Conservation (phyloP, 1,140 invertebrate genomes). For the Colletes gigas region DNA sequence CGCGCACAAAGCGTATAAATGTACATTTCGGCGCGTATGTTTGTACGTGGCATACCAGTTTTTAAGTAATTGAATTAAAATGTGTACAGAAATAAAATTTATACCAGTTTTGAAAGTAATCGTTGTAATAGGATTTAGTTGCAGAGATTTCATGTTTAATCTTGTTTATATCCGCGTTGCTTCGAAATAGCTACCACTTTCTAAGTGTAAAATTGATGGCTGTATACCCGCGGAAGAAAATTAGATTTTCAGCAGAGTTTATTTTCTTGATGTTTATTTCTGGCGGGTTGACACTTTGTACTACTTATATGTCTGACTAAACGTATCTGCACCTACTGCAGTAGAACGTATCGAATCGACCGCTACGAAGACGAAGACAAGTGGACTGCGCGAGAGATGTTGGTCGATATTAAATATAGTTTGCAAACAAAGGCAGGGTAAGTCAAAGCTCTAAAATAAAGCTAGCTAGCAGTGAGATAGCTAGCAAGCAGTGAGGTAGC, state of each 20-base stretch:
- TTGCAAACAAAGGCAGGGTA: neutral
- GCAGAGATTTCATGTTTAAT: neutral
- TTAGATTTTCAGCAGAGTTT: neutral
- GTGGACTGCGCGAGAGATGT: neutral
- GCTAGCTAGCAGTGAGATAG: too few species aligned
- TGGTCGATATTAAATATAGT: neutral
- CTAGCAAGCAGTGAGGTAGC: too few species aligned
- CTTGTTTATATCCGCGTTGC: neutral
- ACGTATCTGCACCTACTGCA: slow-evolving; percentile 32
- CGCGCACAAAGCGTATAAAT: slow-evolving; percentile 8
- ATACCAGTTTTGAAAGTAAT: neutral
- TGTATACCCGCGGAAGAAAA: neutral
- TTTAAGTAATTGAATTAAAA: slow-evolving; percentile 37
- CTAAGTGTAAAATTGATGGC: neutral
- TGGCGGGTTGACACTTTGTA: neutral
- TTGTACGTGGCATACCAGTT: neutral
- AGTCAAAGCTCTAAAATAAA: too few species aligned
- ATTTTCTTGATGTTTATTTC: neutral
- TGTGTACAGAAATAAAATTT: neutral
- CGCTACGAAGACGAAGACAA: neutral
- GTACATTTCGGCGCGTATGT: neutral
- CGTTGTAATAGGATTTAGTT: neutral
- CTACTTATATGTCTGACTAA: slow-evolving; percentile 21
- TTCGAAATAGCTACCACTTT: neutral
- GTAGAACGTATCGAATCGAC: slow-evolving; percentile 34